Evolutionary conservation across 92 coral and sea anemone species (phyloP).

Genomic region (Porites lobata): DNA sequence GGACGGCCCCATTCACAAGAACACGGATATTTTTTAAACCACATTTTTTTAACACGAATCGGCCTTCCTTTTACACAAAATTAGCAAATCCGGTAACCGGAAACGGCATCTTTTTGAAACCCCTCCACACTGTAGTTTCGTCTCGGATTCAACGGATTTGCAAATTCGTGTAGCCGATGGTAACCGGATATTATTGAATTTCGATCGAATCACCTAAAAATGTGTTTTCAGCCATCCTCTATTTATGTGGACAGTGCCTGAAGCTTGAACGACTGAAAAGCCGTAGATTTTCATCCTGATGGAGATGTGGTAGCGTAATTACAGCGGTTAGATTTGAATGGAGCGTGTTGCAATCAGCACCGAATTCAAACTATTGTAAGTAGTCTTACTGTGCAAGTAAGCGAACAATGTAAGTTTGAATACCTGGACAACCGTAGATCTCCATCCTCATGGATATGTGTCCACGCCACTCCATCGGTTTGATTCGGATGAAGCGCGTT

Average conservation of each 20-base stretch:
- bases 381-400: background rate
- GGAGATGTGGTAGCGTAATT: background rate
- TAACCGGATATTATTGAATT: no score
- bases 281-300: slow-evolving; percentile 16
- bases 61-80: no score
- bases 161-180: no score
- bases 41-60: no score
- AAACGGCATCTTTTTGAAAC: no score
- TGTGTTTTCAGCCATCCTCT: background rate
- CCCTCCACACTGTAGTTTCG: no score
- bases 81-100: no score
- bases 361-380: background rate
- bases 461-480: slow-evolving; percentile 2
- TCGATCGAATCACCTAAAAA: background rate
- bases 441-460: slow-evolving; percentile 22
- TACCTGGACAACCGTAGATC: slow-evolving; percentile 40
- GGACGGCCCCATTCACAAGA: no score
- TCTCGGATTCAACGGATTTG: no score
- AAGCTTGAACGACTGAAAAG: background rate
- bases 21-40: no score
- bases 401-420: background rate
- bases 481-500: background rate
- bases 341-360: background rate
- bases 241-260: background rate
- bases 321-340: background rate